These are phyloP conservation scores for Biston betularia DNA, from an alignment of 2,888 invertebrate species.

Conservation along the genomic window DNA sequence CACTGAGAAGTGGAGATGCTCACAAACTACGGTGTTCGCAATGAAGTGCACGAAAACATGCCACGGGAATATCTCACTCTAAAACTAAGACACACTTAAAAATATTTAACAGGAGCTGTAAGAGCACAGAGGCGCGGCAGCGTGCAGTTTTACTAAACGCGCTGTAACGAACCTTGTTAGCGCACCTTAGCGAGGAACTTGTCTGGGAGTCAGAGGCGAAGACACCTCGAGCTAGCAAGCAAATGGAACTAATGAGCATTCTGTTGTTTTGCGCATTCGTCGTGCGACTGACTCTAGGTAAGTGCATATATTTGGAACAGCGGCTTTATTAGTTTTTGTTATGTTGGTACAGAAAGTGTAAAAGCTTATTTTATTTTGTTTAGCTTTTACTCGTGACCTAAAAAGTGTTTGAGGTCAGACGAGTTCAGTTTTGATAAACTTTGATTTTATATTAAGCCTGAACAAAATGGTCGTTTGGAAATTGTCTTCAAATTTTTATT, in stretches of 20 bases:
- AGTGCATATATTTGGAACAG: slow-evolving; percentile 43
- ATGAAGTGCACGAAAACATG: slow-evolving; percentile 25
- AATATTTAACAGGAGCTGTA: slow-evolving; percentile 62
- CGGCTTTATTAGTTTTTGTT: slow-evolving; percentile 15
- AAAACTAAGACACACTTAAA: slow-evolving; percentile 56
- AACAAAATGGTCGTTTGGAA: background rate
- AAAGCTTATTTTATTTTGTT: background rate
- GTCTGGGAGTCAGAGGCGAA: slow-evolving; percentile 59
- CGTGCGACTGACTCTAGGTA: slow-evolving; percentile 65
- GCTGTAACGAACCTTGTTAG: slow-evolving; percentile 82
- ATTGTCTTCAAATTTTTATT: background rate
- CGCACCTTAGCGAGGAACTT: slow-evolving; percentile 76
- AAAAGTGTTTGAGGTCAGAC: background rate
- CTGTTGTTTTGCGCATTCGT: slow-evolving; percentile 72
- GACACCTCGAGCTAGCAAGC: slow-evolving; percentile 67
- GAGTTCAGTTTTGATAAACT: background rate
- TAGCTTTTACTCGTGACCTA: background rate
- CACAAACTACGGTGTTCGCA: slow-evolving; percentile 11
- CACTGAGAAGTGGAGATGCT: slow-evolving; percentile 23
- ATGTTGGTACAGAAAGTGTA: background rate
- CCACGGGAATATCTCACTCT: slow-evolving; percentile 35
- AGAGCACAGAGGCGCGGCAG: slow-evolving; percentile 49
- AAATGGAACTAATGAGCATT: slow-evolving; percentile 82
- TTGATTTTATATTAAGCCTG: background rate
- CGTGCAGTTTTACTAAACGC: slow-evolving; percentile 68